Percentiles rank a stretch among this genome's conserved stretches.
phyloP scores from a whole-genome alignment of 2,888 invertebrate species.

The Galeopsomyia nigrocyanea region DNA sequence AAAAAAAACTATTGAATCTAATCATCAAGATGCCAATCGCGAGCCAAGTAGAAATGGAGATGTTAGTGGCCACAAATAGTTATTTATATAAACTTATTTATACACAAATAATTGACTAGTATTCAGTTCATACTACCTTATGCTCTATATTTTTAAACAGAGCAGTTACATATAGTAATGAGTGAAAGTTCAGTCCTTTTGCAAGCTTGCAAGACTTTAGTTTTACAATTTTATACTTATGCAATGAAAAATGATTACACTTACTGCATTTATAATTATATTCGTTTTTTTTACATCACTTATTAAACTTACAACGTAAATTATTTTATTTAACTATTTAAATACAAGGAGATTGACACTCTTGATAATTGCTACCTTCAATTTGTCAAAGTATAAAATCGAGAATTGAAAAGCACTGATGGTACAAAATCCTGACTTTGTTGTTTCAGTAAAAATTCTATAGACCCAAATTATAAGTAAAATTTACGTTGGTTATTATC shows the following conservation, averaged over 20 bases:
- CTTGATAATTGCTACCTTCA: constrained; percentile 24
- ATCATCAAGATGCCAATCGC: constrained; percentile 45
- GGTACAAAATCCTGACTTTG: constrained; percentile 30
- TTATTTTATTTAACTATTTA: constrained; percentile 12
- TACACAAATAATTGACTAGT: constrained; percentile 29
- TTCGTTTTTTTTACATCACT: constrained; percentile 23
- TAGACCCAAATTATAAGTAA: constrained; percentile 33
- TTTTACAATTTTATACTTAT: not conserved
- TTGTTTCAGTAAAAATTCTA: constrained; percentile 30
- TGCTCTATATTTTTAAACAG: constrained; percentile 38
- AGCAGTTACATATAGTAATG: constrained; percentile 21
- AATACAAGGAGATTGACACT: constrained; percentile 13
- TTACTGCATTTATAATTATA: constrained; percentile 31
- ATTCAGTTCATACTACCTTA: constrained; percentile 20
- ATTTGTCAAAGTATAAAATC: constrained; percentile 24
- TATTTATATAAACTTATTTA: constrained; percentile 22
- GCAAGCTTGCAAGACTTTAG: constrained; percentile 21
- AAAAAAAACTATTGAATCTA: constrained; percentile 38
- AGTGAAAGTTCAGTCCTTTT: constrained; percentile 16
- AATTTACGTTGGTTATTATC: constrained; percentile 31
- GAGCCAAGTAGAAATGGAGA: constrained; percentile 50
- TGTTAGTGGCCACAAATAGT: constrained; percentile 38
- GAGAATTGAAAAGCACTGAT: constrained; percentile 22
- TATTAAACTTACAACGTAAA: not conserved
- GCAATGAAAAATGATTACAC: constrained; percentile 14